Percentiles rank a stretch among this genome's conserved stretches.
Evolutionary conservation across 2,888 invertebrate species (phyloP).

Genomic region (Mechanitis messenoides): DNA sequence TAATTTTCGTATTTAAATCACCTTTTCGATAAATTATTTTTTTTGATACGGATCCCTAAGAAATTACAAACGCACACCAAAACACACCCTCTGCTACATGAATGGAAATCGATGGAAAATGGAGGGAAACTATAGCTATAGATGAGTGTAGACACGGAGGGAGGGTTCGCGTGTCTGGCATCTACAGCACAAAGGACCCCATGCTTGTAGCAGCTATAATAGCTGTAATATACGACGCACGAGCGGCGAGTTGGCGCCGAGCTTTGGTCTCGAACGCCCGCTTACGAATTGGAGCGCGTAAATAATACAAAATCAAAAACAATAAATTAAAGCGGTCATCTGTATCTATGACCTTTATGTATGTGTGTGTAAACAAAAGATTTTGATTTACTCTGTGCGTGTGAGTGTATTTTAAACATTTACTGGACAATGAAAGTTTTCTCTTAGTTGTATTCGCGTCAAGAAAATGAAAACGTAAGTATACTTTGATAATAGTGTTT

Average conservation of each 20-base stretch:
- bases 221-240: constrained; percentile 45
- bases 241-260: constrained; percentile 65
- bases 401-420: constrained; percentile 42
- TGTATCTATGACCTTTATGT: constrained; percentile 20
- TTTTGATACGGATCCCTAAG: not conserved
- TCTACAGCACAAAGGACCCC: constrained; percentile 62
- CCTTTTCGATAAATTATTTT: too few species aligned
- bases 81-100: constrained; percentile 16
- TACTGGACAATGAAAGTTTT: constrained; percentile 58
- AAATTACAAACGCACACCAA: constrained; percentile 8
- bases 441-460: constrained; percentile 59
- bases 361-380: constrained; percentile 24
- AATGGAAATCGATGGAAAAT: constrained; percentile 41
- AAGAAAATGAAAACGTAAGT: constrained; percentile 73
- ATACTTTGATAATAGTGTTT: constrained; percentile 38
- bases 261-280: constrained; percentile 71
- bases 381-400: constrained; percentile 35
- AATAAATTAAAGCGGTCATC: constrained; percentile 21
- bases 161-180: constrained; percentile 69
- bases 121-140: constrained; percentile 47
- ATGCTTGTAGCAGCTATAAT: constrained; percentile 53
- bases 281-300: constrained; percentile 49
- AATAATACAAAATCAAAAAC: constrained; percentile 29
- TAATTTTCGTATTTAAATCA: too few species aligned
- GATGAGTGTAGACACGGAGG: constrained; percentile 40